Conservation (phyloP, 2,888 invertebrate genomes). For the Stegana nigrithorax region DNA sequence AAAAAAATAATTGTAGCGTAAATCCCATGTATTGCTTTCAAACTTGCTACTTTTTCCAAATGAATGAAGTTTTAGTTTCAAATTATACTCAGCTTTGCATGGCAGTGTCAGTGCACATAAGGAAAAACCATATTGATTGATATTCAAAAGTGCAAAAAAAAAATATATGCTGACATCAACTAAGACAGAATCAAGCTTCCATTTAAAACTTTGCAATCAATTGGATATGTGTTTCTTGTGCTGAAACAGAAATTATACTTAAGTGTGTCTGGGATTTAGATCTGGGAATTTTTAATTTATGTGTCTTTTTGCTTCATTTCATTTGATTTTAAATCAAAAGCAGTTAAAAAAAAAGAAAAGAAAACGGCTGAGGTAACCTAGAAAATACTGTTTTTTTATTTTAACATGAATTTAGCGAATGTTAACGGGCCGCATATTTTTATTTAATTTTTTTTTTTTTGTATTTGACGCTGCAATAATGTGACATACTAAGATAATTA, state of each 20-base stretch:
- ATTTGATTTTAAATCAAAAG: not conserved
- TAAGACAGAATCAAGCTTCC: not conserved
- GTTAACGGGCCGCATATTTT: too few relatives aligned
- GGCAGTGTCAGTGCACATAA: not conserved
- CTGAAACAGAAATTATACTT: too few relatives aligned
- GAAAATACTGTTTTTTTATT: slow-evolving; percentile 31
- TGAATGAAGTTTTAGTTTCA: not conserved
- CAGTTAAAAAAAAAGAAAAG: not conserved
- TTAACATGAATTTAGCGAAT: too few relatives aligned
- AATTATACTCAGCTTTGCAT: not conserved
- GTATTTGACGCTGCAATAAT: too few relatives aligned
- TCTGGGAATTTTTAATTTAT: not conserved
- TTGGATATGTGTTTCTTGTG: too few relatives aligned
- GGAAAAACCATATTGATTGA: not conserved
- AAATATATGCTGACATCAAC: not conserved
- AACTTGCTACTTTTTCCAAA: too few relatives aligned
- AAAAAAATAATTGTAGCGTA: too few relatives aligned
- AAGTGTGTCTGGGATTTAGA: too few relatives aligned
- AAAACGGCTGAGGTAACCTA: slow-evolving; percentile 21
- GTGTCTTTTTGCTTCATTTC: not conserved
- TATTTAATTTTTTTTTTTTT: not conserved
- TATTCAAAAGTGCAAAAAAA: not conserved
- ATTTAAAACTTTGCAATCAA: not conserved
- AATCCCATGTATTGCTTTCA: too few relatives aligned
- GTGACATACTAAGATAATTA: too few relatives aligned